Evolutionary conservation across 23 tunicate species (phyloP), one percentile per base, ranked within the genome.

Genomic region (Ciona savignyi): DNA sequence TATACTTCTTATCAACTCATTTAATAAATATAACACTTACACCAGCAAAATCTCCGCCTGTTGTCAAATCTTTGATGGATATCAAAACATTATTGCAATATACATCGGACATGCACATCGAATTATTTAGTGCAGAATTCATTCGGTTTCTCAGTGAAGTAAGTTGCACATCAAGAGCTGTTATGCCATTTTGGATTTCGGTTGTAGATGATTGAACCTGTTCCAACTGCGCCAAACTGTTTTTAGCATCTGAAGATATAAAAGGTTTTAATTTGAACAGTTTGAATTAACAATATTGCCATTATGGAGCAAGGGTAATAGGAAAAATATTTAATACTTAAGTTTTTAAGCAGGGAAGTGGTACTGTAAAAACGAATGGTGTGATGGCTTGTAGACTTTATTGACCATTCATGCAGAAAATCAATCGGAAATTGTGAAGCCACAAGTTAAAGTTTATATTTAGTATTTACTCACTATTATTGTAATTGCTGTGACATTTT

Each of bases 1-100:
- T n/a, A n/a, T n/a, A n/a, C n/a, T n/a, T n/a, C n/a, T n/a, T n/a
- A n/a, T n/a, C n/a, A n/a, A n/a, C n/a, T n/a, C n/a, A n/a, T n/a
- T n/a, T n/a, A 72, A 72, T 72, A 72, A 74, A 60, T 2, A 4
- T 33, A 11, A 51, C 11, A 82, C 84, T 68, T 72, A 88, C 96
- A 15, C 75, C 62, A 15, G 87, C 51, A 29, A 88, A 71, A 62
- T 88, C 70, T 2, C 81, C 81, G 1, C 96, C 96, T 0, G 65
- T 21, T 3, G 86, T 60, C 2, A 81, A 51, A 27, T 0, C 1
- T 23, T 32, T 30, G 0, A 32, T 42, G 4, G 73, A 30, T 29
- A 0, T 42, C 1, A 20, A 35, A 3, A 81, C 78, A 33, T 33
- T 24, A 0, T 1, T 33, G 66, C 86, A 74, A 11, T 42, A 48